Evolutionary conservation across 2,888 invertebrate species (phyloP).

Genomic region (Chymomyza fuscimana): DNA sequence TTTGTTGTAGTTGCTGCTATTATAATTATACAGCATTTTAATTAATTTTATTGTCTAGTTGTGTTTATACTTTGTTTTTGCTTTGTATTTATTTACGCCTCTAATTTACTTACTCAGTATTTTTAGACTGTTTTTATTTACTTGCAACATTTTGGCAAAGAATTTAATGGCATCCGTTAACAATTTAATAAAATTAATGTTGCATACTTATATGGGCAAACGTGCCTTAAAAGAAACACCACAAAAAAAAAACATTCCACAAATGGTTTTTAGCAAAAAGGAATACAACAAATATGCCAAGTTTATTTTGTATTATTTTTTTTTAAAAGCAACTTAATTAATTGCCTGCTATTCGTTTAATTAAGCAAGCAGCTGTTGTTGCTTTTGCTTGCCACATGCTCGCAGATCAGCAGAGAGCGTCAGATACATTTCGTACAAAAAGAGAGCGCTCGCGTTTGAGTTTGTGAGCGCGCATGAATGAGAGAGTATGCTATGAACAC

Average conservation of each 20-base stretch:
- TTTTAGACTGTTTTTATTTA: slow-evolving; percentile 56
- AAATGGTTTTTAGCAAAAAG: neutral
- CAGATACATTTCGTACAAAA: neutral
- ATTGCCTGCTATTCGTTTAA: slow-evolving; percentile 61
- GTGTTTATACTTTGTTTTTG: slow-evolving; percentile 51
- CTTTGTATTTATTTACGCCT: slow-evolving; percentile 28
- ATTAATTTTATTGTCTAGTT: slow-evolving; percentile 67
- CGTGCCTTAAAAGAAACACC: neutral
- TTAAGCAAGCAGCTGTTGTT: slow-evolving; percentile 51
- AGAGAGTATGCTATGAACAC: slow-evolving; percentile 17
- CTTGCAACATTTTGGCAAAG: slow-evolving; percentile 34
- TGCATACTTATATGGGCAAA: slow-evolving; percentile 65
- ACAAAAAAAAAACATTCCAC: neutral
- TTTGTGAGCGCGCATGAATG: no score
- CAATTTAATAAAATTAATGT: slow-evolving; percentile 18
- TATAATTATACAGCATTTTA: slow-evolving; percentile 59
- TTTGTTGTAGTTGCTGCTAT: slow-evolving; percentile 31
- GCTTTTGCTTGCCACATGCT: slow-evolving; percentile 8
- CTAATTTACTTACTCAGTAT: slow-evolving; percentile 59
- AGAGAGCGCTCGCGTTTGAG: slow-evolving; percentile 14
- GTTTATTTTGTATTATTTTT: no score
- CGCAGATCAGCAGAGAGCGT: neutral
- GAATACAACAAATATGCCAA: neutral
- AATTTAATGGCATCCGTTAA: neutral
- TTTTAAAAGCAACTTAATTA: slow-evolving; percentile 47